Conservation (phyloP, 2,797 vertebrate genomes). For the Lateolabrax maculatus region DNA sequence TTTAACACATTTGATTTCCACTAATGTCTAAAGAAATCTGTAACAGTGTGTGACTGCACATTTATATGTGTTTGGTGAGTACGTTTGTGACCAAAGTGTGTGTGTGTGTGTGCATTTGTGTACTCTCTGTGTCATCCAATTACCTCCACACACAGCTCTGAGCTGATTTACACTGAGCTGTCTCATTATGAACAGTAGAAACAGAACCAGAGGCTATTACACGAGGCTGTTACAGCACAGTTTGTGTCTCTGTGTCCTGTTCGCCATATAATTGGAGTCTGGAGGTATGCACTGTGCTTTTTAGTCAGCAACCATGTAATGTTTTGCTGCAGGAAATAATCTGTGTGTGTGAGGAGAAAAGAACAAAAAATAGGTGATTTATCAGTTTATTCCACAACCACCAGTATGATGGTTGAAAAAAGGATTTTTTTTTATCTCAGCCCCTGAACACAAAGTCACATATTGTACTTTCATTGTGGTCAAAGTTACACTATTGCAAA, state of each 20-base stretch:
- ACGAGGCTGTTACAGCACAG: conserved; percentile 33
- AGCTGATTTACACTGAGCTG: conserved; percentile 55
- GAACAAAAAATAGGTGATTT: background rate
- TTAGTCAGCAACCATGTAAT: conserved; percentile 1
- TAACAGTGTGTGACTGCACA: background rate
- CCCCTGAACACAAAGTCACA: background rate
- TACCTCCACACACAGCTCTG: conserved; percentile 59
- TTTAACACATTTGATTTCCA: conserved; percentile 37
- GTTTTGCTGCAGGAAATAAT: background rate
- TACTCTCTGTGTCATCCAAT: conserved; percentile 54
- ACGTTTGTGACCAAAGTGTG: conserved; percentile 21
- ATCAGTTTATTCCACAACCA: background rate
- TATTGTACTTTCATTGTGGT: background rate
- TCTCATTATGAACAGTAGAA: conserved; percentile 71
- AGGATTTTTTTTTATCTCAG: background rate
- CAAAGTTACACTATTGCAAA: background rate
- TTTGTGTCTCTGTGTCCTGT: conserved; percentile 26
- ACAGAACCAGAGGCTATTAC: conserved; percentile 64
- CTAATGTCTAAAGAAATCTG: conserved; percentile 30
- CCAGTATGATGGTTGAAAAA: background rate
- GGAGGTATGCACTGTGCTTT: conserved; percentile 37
- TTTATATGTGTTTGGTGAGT: background rate
- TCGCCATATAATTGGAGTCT: conserved; percentile 53
- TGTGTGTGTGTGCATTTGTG: conserved; percentile 3
- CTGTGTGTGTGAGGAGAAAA: background rate